A percentile compares a stretch with the other conserved stretches of the same genome.
These are phyloP conservation scores for Pentalonia nigronervosa DNA, from an alignment of 1,140 invertebrate genomes.

Conservation along the genomic window DNA sequence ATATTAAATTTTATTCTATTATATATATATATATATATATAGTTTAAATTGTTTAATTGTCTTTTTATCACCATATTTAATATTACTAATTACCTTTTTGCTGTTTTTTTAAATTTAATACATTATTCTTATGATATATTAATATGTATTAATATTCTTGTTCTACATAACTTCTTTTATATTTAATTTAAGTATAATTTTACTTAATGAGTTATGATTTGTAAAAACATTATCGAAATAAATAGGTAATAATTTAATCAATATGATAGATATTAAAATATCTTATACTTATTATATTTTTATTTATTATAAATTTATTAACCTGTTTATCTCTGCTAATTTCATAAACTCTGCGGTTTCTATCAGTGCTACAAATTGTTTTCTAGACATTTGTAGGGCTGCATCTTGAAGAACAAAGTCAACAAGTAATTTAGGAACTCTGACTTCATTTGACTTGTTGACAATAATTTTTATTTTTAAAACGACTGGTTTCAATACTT, in stretches of 20 bases:
- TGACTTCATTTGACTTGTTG: constrained; percentile 74
- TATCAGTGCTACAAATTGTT: constrained; percentile 77
- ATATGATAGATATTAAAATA: neutral
- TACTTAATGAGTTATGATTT: neutral
- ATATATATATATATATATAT: too few species aligned
- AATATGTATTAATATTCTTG: neutral
- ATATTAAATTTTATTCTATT: too few species aligned
- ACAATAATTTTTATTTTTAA: constrained; percentile 83
- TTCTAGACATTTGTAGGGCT: constrained; percentile 75
- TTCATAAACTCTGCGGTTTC: constrained; percentile 73
- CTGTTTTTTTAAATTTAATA: neutral
- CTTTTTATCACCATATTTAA: neutral
- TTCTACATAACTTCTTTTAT: neutral
- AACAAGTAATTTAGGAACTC: constrained; percentile 76
- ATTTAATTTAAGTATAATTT: neutral
- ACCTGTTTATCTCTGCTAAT: constrained; percentile 76
- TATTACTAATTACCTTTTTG: too few species aligned
- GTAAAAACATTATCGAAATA: neutral
- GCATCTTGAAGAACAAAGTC: constrained; percentile 82
- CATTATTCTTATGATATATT: neutral
- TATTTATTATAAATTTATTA: constrained; percentile 49
- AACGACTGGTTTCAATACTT: constrained; percentile 77
- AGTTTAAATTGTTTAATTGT: neutral
- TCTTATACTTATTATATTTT: neutral
- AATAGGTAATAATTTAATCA: neutral